phyloP scores from a whole-genome alignment of 1,140 invertebrate genomes.

The Nasonia vitripennis region DNA sequence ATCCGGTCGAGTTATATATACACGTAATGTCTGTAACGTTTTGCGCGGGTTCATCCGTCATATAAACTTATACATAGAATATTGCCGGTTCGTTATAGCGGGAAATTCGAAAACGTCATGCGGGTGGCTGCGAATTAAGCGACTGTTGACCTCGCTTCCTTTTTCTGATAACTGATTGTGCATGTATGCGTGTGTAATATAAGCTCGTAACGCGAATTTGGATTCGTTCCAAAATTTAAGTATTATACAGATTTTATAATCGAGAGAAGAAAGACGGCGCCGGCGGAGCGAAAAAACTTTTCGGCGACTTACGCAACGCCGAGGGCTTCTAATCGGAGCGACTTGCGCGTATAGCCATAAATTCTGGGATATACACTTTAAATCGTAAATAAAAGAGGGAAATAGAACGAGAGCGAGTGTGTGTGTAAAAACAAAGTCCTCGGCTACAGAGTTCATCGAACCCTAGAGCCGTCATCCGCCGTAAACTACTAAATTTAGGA shows the following conservation, averaged over 20 bases:
- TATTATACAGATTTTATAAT: too few relatives aligned
- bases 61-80: background rate
- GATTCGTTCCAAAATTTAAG: background rate
- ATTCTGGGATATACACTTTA: too few relatives aligned
- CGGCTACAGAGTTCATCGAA: conserved; percentile 36
- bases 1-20: background rate
- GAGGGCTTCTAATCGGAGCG: too few relatives aligned
- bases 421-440: conserved; percentile 7
- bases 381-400: background rate
- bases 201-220: background rate
- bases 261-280: too few relatives aligned
- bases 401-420: background rate
- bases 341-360: too few relatives aligned
- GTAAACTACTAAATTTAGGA: conserved; percentile 18
- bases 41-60: background rate
- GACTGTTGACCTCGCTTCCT: background rate
- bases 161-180: background rate
- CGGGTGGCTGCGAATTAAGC: background rate
- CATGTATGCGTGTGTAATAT: background rate
- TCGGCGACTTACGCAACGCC: too few relatives aligned
- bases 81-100: background rate
- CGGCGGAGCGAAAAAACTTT: too few relatives aligned
- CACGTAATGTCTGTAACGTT: too few relatives aligned
- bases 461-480: background rate
- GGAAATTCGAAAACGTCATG: conserved; percentile 3